phyloP scores from a whole-genome alignment of 2,113 vertebrate species.

The Hucho hucho region DNA sequence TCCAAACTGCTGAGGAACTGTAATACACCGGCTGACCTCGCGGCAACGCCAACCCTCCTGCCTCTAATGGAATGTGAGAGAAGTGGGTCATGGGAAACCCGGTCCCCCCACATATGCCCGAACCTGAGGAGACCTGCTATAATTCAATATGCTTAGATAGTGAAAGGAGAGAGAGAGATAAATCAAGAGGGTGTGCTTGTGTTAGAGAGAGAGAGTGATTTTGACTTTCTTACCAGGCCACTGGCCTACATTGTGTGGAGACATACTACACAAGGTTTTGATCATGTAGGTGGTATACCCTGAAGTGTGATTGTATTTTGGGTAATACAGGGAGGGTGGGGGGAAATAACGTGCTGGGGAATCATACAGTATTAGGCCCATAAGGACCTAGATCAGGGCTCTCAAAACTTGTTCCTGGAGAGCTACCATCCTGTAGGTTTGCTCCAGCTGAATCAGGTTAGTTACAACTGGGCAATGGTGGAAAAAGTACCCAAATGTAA shows the following conservation, averaged over 20 bases:
- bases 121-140: constrained; percentile 43
- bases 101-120: constrained; percentile 27
- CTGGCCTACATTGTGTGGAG: constrained; percentile 19
- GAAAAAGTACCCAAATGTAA: too few relatives aligned
- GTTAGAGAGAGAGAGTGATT: too few relatives aligned
- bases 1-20: constrained; percentile 15
- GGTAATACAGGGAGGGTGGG: too few relatives aligned
- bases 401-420: too few relatives aligned
- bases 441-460: too few relatives aligned
- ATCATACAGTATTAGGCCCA: too few relatives aligned
- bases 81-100: constrained; percentile 54
- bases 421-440: too few relatives aligned
- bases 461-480: too few relatives aligned
- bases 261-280: constrained; percentile 6
- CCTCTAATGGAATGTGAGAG: constrained; percentile 62
- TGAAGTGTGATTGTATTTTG: too few relatives aligned
- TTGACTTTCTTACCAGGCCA: background rate
- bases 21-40: constrained; percentile 27
- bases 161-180: background rate
- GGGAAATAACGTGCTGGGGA: too few relatives aligned
- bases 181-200: too few relatives aligned
- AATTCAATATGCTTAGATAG: constrained; percentile 41
- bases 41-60: constrained; percentile 17
- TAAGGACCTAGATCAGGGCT: too few relatives aligned
- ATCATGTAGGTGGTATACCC: constrained; percentile 1